These are phyloP conservation scores for Sarcophaga variegata DNA, from an alignment of 2,888 invertebrate genomes.

Conservation along the genomic window DNA sequence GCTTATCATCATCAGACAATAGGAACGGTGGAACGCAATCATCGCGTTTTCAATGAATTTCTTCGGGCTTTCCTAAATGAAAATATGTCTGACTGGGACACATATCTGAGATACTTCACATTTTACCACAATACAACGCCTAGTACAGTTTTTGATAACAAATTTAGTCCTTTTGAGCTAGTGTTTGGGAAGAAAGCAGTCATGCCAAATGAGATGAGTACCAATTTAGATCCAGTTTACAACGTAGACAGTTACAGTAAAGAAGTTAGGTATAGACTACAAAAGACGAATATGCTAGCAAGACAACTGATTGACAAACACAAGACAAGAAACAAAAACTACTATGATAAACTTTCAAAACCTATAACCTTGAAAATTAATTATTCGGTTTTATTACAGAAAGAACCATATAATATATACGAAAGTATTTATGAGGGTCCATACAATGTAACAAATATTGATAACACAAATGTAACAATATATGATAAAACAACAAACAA, in stretches of 20 bases:
- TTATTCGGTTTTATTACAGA: too few species aligned
- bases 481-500: not conserved
- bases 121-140: slow-evolving; percentile 13
- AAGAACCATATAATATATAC: too few species aligned
- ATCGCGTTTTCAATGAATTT: too few species aligned
- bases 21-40: slow-evolving; percentile 12
- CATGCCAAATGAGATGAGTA: slow-evolving; percentile 1
- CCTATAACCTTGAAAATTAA: too few species aligned
- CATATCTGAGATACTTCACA: slow-evolving; percentile 9
- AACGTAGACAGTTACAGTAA: slow-evolving; percentile 14
- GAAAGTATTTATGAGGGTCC: slow-evolving; percentile 18
- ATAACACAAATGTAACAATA: not conserved
- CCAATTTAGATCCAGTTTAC: slow-evolving; percentile 11
- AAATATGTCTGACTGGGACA: slow-evolving; percentile 11
- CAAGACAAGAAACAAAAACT: slow-evolving; percentile 7
- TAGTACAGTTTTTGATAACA: not conserved
- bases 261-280: slow-evolving; percentile 21
- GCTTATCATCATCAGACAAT: slow-evolving; percentile 1
- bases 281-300: not conserved
- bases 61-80: not conserved
- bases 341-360: too few species aligned
- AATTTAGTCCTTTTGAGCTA: slow-evolving; percentile 20
- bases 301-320: not conserved
- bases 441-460: not conserved
- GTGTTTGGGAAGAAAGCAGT: not conserved